Evolutionary conservation across 2,113 vertebrate genomes (phyloP), one percentile per base, ranked within the genome.

Genomic region (Myiozetetes cayanensis): DNA sequence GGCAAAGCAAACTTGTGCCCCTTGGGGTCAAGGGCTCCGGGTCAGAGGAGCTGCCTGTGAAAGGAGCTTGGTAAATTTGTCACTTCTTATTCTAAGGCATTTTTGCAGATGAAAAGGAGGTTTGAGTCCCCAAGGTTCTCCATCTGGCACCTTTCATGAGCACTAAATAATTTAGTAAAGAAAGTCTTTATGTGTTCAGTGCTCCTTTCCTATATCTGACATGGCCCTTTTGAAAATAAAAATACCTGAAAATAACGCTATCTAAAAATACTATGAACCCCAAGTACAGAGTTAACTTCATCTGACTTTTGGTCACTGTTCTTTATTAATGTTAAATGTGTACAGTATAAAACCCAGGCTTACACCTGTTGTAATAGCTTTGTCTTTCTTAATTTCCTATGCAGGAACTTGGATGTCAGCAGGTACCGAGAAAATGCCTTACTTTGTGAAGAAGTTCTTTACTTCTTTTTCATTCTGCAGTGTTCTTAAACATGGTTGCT

Each of bases 131-230:
- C 55, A 91, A 33, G 74, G 90, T 27, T 87, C 63, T 88, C 86
- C 77, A 93, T 93, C 75, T 93, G 83, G 55, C 85, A 85, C 72
- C 56, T 96, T 90, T 92, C 85, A 61, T 31, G 28, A 89, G 14
- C 25, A 25, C 52, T 91, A 93, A 90, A 96, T 90, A 81, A 95
- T 95, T 96, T n/a, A 93, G 72, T 68, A 47, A 90, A 89, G 80
- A 65, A 94, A 88, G 39, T 22, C 63, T 87, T 91, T 44, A 80
- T 21, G 8, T 28, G n/a, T 77, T 85, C 71, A 67, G 35, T 25
- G 49, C 31, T 93, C 30, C 33, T 39, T 77, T 89, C 47, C 71
- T 82, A 0, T 62, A 55, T 68, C 44, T 89, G 81, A 79, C 53
- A 17, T 3, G 3, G 35, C 39, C 86, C 35, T 72, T 12, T n/a